Evolutionary conservation across 2,113 vertebrate genomes (phyloP), one percentile per base, ranked within the genome.

Genomic region (Misgurnus anguillicaudatus): DNA sequence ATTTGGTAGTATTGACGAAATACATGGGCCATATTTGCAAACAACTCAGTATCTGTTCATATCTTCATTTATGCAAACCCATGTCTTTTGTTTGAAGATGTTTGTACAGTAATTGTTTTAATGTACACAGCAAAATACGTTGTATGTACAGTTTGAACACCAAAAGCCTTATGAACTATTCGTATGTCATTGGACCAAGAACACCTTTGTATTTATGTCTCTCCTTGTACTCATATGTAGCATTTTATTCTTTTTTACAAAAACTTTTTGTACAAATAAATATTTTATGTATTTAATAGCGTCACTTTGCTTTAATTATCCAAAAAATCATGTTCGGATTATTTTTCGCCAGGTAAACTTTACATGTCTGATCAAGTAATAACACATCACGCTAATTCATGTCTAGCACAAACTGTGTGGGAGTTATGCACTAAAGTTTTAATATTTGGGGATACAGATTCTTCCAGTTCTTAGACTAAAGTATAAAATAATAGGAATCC

Each of bases 221-320:
- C 80, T 85, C 89, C 91, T 89, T 92, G 91, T 93, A 90, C 89
- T 90, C 90, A 86, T 87, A 91, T 93, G 93, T 93, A 93, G 92
- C 91, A 93, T 88, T 92, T 89, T 82, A 76, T 76, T 76, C 0
- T 75, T 75, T 82, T 92, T 91, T 91, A 91, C 89, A 87, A 90
- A 90, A 90, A 85, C 86, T 81, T 90, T 91, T 91, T 91, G 82
- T 89, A 90, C 87, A 80, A 92, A 93, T 93, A 93, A 93, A 93
- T 93, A 92, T 93, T 92, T 92, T 93, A 88, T 85, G 88, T 93
- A 93, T 92, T 90, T 91, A 88, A 75, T 48, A 31, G 24, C 24
- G 17, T 60, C 1, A 3, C n/a, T 77, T 62, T 77, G 31, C 2
- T 13, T 13, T 4, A 51, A 14, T 51, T 51, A 13, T 14, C 14